Evolutionary conservation across 2,888 invertebrate species (phyloP).

Genomic region (Metopia argyrocephala): DNA sequence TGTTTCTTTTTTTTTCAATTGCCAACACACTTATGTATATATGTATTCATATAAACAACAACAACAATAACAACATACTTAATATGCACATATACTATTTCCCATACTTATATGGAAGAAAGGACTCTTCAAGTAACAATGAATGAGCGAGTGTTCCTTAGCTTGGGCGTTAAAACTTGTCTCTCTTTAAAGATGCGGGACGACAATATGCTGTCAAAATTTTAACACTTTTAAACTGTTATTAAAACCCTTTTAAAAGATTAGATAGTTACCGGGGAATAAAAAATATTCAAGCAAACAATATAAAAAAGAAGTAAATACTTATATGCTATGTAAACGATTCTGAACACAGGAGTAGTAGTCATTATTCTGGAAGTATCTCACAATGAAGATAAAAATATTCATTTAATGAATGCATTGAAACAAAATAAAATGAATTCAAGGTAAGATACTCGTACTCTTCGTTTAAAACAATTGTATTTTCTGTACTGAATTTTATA

Average conservation of each 20-base stretch:
- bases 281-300: conserved; percentile 17
- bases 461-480: conserved; percentile 42
- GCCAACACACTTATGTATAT: conserved; percentile 1
- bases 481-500: conserved; percentile 9
- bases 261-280: conserved; percentile 28
- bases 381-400: conserved; percentile 22
- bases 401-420: conserved; percentile 32
- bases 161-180: conserved; percentile 53
- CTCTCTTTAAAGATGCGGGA: conserved; percentile 37
- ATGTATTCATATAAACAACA: not conserved
- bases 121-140: conserved; percentile 34
- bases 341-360: no score
- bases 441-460: not conserved
- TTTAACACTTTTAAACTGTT: conserved; percentile 60
- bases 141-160: not conserved
- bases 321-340: no score
- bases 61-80: not conserved
- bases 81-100: conserved; percentile 6
- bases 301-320: not conserved
- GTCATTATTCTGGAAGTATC: no score
- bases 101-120: conserved; percentile 40
- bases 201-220: conserved; percentile 55
- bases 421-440: not conserved
- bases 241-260: conserved; percentile 55
- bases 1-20: no score